These are phyloP conservation scores for Cyanoramphus novaezelandiae DNA, from an alignment of 2,113 vertebrate genomes.

Conservation along the genomic window DNA sequence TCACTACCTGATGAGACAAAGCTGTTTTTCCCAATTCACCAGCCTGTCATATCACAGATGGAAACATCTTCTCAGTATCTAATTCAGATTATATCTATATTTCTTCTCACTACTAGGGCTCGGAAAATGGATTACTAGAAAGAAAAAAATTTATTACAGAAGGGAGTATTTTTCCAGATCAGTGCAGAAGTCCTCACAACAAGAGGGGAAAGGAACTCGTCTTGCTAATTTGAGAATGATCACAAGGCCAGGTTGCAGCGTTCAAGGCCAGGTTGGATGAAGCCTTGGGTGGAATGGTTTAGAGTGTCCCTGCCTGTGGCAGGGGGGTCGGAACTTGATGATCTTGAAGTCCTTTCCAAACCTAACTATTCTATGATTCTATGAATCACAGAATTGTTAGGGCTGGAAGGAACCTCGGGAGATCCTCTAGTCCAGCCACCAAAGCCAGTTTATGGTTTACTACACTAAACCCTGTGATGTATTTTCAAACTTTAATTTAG, in stretches of 20 bases:
- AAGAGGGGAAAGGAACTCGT: neutral
- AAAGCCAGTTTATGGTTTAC: neutral
- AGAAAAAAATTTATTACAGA: neutral
- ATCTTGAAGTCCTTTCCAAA: too few relatives aligned
- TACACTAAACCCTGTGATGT: neutral
- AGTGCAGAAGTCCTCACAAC: neutral
- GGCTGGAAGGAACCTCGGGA: neutral
- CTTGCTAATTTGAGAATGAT: neutral
- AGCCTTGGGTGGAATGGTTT: too few relatives aligned
- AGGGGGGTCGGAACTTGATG: too few relatives aligned
- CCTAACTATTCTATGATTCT: too few relatives aligned
- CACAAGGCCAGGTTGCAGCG: neutral
- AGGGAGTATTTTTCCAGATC: neutral
- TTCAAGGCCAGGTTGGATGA: too few relatives aligned
- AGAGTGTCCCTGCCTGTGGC: too few relatives aligned
- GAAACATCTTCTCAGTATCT: neutral
- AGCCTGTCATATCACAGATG: neutral
- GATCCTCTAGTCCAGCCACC: neutral
- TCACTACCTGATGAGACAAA: neutral
- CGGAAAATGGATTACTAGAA: neutral
- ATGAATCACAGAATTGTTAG: neutral
- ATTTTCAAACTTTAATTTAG: neutral
- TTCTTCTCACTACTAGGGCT: neutral
- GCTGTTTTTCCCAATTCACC: neutral
- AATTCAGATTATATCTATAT: neutral